phyloP scores from a whole-genome alignment of 2,797 vertebrate genomes.

The Australoheros facetus region DNA sequence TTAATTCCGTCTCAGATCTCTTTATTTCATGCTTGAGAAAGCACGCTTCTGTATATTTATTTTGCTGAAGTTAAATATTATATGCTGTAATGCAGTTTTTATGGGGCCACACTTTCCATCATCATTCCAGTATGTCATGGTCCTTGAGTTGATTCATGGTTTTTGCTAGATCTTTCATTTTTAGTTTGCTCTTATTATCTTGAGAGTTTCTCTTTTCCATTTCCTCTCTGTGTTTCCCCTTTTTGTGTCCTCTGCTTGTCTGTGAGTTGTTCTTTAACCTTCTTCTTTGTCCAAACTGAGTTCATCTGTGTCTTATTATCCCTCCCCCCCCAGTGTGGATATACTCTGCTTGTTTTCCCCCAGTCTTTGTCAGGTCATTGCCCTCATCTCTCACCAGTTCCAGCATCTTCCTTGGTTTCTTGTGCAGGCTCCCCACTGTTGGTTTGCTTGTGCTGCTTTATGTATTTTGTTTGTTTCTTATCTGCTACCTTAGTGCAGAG shows the following conservation, averaged over 20 bases:
- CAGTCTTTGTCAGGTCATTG: background rate
- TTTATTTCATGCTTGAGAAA: background rate
- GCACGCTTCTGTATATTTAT: background rate
- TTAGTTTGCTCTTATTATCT: background rate
- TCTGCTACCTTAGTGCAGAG: background rate
- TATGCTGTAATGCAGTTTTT: background rate
- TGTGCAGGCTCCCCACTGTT: background rate
- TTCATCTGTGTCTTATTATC: background rate
- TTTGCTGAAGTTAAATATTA: constrained; percentile 1
- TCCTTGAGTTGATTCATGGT: background rate
- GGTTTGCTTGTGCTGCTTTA: background rate
- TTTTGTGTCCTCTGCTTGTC: background rate
- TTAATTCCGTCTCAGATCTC: background rate
- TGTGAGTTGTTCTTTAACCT: background rate
- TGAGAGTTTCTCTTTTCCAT: background rate
- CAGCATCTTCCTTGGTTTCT: background rate
- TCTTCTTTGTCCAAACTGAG: background rate
- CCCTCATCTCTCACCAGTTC: background rate
- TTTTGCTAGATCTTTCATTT: background rate
- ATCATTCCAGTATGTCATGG: background rate
- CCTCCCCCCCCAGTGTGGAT: background rate
- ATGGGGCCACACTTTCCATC: background rate
- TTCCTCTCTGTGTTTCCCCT: background rate
- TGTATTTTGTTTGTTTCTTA: background rate
- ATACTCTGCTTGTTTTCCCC: background rate